Percentiles rank a stretch among this genome's conserved stretches.
These are phyloP conservation scores for Pteria penguin DNA, from an alignment of 2,888 invertebrate species.

Conservation along the genomic window DNA sequence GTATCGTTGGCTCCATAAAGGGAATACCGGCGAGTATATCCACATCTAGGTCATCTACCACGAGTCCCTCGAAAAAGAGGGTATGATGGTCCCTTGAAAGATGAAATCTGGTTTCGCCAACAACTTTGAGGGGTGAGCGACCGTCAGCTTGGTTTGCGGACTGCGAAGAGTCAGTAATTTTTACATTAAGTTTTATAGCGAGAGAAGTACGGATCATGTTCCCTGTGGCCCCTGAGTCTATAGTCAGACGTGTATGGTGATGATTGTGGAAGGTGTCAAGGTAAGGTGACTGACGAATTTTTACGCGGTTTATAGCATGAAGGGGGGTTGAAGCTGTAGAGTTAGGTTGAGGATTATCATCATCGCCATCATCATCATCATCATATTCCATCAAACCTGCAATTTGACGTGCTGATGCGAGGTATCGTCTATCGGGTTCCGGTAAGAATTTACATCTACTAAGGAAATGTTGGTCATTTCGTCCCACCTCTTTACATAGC, in stretches of 20 bases:
- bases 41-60: too few relatives aligned
- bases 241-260: slow-evolving; percentile 3
- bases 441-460: slow-evolving; percentile 43
- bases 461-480: slow-evolving; percentile 35
- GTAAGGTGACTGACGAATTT: slow-evolving; percentile 14
- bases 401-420: slow-evolving; percentile 27
- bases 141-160: slow-evolving; percentile 25
- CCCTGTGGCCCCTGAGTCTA: slow-evolving; percentile 27
- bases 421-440: slow-evolving; percentile 29
- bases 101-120: slow-evolving; percentile 25
- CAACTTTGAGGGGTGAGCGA: slow-evolving; percentile 12
- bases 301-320: not conserved
- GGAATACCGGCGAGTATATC: slow-evolving; percentile 54
- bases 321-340: not conserved
- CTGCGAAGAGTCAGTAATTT: slow-evolving; percentile 13
- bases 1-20: slow-evolving; percentile 57
- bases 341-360: not conserved
- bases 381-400: not conserved
- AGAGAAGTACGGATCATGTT: slow-evolving; percentile 37
- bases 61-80: too few relatives aligned
- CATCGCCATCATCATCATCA: not conserved
- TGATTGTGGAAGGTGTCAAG: slow-evolving; percentile 8
- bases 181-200: not conserved
- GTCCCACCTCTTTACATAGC: slow-evolving; percentile 44
- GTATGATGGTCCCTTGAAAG: too few relatives aligned